Conservation (phyloP, 2,797 vertebrate genomes). For the Rhodeus uyekii region DNA sequence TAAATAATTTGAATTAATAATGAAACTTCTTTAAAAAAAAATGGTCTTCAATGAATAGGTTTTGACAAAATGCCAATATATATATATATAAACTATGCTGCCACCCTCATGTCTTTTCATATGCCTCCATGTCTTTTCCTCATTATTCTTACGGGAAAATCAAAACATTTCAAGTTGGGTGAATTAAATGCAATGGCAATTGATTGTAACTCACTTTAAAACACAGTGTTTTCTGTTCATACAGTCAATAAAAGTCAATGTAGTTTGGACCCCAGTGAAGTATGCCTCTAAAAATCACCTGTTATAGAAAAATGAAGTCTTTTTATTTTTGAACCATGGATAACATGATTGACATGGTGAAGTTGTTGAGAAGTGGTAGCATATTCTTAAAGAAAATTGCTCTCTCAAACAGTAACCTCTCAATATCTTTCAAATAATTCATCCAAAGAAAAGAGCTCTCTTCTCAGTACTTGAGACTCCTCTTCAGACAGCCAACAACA, state of each 20-base stretch:
- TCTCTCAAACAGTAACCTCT: neutral
- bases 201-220: no score
- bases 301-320: neutral
- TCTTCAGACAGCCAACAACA: slow-evolving; percentile 42
- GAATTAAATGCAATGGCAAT: neutral
- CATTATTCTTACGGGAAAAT: neutral
- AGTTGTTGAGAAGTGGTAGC: neutral
- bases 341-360: neutral
- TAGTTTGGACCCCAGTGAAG: neutral
- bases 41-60: no score
- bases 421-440: slow-evolving; percentile 10
- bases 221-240: no score
- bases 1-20: no score
- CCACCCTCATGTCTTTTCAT: no score
- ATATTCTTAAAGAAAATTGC: slow-evolving; percentile 4
- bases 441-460: neutral
- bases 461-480: slow-evolving; percentile 32
- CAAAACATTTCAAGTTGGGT: neutral
- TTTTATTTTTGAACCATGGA: neutral
- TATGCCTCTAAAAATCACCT: neutral
- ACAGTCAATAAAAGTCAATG: no score
- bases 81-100: no score
- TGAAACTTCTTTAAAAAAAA: no score
- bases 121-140: no score
- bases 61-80: no score